phyloP scores from a whole-genome alignment of 2,113 vertebrate species.

The Zosterops pallidus region DNA sequence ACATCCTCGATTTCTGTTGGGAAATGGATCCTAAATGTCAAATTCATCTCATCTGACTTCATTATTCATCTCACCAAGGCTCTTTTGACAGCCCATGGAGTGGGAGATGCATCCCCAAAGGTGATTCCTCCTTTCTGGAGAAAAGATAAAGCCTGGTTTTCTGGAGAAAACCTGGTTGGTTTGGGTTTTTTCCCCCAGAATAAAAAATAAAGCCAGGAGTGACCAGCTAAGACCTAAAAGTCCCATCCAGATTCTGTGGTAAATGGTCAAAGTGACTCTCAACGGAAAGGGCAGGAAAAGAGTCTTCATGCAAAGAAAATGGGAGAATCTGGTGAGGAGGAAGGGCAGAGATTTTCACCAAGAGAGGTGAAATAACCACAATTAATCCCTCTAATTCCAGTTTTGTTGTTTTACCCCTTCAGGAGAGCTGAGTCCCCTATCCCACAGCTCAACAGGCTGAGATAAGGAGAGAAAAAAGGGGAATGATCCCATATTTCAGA shows the following conservation, averaged over 20 bases:
- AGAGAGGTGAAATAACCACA: background rate
- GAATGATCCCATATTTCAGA: background rate
- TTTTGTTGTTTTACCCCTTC: background rate
- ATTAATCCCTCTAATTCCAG: background rate
- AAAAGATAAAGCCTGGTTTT: no score
- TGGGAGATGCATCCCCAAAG: background rate
- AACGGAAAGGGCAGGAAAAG: background rate
- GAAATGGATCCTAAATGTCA: background rate
- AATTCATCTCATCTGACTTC: background rate
- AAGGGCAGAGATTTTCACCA: background rate
- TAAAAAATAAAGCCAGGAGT: background rate
- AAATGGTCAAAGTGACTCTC: background rate
- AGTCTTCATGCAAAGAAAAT: background rate
- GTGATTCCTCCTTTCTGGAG: background rate
- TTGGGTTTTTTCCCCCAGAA: background rate
- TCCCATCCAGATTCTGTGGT: background rate
- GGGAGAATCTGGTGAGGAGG: background rate
- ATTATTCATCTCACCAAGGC: background rate
- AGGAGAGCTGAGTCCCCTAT: background rate
- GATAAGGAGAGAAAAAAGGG: background rate
- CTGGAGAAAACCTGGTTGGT: no score
- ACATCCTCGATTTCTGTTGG: background rate
- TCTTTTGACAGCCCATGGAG: background rate
- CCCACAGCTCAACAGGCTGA: fast-evolving
- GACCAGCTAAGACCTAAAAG: background rate